phyloP scores from a whole-genome alignment of 1,140 invertebrate species.

The Sitophilus oryzae region DNA sequence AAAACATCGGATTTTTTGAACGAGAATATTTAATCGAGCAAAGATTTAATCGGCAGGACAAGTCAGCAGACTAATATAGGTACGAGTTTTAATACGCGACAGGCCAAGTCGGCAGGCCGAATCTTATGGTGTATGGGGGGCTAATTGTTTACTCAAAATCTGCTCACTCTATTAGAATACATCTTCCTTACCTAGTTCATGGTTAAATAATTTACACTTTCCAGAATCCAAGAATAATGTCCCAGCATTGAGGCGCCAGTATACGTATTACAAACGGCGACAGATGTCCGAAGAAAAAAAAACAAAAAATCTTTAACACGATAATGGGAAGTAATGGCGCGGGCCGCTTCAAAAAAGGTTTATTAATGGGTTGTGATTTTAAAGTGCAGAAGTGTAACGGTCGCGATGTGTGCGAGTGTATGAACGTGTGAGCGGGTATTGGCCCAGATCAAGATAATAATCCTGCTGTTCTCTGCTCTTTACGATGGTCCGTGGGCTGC shows the following conservation, averaged over 20 bases:
- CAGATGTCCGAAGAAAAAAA: slow-evolving; percentile 24
- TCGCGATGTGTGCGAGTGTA: background rate
- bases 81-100: no score
- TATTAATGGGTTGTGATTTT: slow-evolving; percentile 26
- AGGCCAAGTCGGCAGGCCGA: no score
- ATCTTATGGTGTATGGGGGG: no score
- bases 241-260: slow-evolving; percentile 18
- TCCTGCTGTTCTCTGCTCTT: background rate
- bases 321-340: slow-evolving; percentile 26
- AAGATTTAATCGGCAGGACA: no score
- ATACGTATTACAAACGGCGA: slow-evolving; percentile 25
- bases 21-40: no score
- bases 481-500: background rate
- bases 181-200: no score
- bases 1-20: no score
- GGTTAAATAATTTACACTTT: no score
- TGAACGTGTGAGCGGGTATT: background rate
- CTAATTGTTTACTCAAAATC: no score
- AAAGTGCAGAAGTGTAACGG: slow-evolving; percentile 6
- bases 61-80: no score
- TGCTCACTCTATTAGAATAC: no score
- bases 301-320: slow-evolving; percentile 21
- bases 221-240: slow-evolving; percentile 3
- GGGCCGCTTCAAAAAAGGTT: slow-evolving; percentile 17
- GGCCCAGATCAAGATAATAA: slow-evolving; percentile 5